Evolutionary conservation across 1,140 invertebrate genomes (phyloP), one percentile per base, ranked within the genome.

Genomic region (Bicyclus anynana): DNA sequence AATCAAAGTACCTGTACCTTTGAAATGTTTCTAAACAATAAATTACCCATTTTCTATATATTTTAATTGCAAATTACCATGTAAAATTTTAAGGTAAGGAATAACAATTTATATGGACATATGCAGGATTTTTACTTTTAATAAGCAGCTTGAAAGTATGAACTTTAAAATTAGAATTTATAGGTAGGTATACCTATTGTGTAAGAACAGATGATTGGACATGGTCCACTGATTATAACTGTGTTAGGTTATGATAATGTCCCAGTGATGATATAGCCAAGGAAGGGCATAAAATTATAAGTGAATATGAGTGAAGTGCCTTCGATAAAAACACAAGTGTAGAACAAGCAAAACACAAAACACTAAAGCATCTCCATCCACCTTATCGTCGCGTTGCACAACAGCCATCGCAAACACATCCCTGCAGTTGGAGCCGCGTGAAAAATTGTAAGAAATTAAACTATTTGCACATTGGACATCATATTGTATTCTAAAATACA

Each of bases 361-460:
- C 59, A 71, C 66, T 64, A 59, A 71, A 67, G 61, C 51, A 72
- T 62, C 38, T 53, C 46, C 57, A 52, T 69, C 79, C 83, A 88
- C 84, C 84, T 87, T 87, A 80, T 87, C 82, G 80, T 87, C 81
- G 73, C 80, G 84, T 86, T 87, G 81, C 83, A 86, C 85, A 80
- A 81, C 84, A 76, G 72, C 59, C 75, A 79, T 71, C 56, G 59
- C 18, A 62, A 40, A 59, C 33, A 65, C 81, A 86, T 87, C 73
- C 66, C 79, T 86, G 80, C 60, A 77, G 72, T 75, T 62, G 65
- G 44, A 74, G 74, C 74, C 62, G 84, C 82, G 65, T 83, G 74
- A 78, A 86, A 79, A 69, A 72, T 62, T 68, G 53, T 33, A 16
- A 44, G 35, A 50, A 46, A 67, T 68, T 65, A 71, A 62, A 65